These are phyloP conservation scores for Leuciscus waleckii DNA, from an alignment of 2,797 vertebrate species.

Conservation along the genomic window DNA sequence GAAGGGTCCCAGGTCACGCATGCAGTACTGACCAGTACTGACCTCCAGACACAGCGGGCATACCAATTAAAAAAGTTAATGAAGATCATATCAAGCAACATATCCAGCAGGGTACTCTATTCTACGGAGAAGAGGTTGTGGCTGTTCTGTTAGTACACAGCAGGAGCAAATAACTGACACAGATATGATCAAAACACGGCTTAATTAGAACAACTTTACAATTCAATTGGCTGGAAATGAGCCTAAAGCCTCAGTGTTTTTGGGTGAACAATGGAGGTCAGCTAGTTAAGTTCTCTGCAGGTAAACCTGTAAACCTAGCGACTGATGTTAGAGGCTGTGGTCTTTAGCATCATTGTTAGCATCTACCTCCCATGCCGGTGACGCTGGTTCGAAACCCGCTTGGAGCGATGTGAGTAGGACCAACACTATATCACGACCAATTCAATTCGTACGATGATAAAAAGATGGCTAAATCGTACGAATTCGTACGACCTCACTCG, in stretches of 20 bases:
- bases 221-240: background rate
- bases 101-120: background rate
- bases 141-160: conserved; percentile 3
- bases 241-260: background rate
- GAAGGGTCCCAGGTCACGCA: background rate
- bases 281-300: background rate
- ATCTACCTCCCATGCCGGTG: accelerated
- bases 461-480: too few relatives aligned
- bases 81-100: conserved; percentile 40
- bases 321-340: accelerated
- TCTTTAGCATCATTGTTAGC: background rate
- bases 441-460: too few relatives aligned
- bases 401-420: background rate
- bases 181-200: background rate
- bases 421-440: too few relatives aligned
- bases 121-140: background rate
- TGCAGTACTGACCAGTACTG: background rate
- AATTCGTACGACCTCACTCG: too few relatives aligned
- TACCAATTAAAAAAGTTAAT: conserved; percentile 51
- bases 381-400: background rate
- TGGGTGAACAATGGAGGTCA: background rate
- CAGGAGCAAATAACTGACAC: conserved; percentile 12
- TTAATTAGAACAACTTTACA: background rate
- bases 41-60: conserved; percentile 26
- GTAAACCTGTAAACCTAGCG: background rate